A percentile compares a stretch with the other conserved stretches of the same genome.
phyloP scores from a whole-genome alignment of 2,797 vertebrate genomes.

The Pseudochromis fuscus region DNA sequence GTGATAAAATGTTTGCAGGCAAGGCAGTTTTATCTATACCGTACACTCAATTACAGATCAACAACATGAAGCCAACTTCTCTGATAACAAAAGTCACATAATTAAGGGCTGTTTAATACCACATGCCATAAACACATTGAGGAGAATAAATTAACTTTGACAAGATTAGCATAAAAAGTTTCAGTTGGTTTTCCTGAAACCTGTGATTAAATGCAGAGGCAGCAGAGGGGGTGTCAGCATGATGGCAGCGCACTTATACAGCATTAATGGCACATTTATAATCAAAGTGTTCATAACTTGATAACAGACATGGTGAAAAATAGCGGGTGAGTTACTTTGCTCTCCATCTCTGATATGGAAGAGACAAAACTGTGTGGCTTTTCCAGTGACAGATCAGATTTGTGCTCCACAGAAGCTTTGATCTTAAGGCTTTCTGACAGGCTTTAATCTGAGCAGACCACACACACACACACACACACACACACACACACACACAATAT shows the following conservation, averaged over 20 bases:
- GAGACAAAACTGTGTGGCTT: slow-evolving; percentile 43
- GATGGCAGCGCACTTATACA: neutral
- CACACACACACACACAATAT: slow-evolving; percentile 5
- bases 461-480: slow-evolving; percentile 32
- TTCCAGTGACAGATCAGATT: slow-evolving; percentile 78
- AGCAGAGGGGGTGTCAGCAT: neutral
- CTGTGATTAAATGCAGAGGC: slow-evolving; percentile 1
- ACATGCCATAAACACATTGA: neutral
- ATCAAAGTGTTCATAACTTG: slow-evolving; percentile 26
- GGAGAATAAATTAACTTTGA: no score
- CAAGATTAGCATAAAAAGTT: no score
- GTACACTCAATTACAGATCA: neutral
- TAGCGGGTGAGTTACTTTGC: slow-evolving; percentile 42
- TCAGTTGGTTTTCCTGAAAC: neutral
- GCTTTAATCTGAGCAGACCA: slow-evolving; percentile 74
- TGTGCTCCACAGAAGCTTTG: slow-evolving; percentile 70
- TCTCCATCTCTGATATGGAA: slow-evolving; percentile 46
- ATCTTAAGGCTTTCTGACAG: slow-evolving; percentile 77
- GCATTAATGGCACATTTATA: slow-evolving; percentile 30
- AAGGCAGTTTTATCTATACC: neutral
- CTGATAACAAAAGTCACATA: neutral
- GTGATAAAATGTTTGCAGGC: neutral
- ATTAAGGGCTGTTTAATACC: neutral
- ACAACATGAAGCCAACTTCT: neutral
- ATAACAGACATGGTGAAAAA: slow-evolving; percentile 31